Conservation (phyloP, 2,888 invertebrate genomes). For the Leucophenga maculata region DNA sequence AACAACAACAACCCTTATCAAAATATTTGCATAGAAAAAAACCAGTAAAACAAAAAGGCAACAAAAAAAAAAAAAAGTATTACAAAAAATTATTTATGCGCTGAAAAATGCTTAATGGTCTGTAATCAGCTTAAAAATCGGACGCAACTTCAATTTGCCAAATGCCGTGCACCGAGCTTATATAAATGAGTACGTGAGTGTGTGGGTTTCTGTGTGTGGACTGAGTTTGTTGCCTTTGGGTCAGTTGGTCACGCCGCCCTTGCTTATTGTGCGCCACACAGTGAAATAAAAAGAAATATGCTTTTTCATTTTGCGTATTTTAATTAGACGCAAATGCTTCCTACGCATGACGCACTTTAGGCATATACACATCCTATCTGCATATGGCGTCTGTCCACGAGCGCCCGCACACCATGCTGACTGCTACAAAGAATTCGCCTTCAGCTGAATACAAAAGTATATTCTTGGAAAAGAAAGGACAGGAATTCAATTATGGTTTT, state of each 20-base stretch:
- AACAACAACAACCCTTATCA: constrained; percentile 63
- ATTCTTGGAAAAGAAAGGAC: no score
- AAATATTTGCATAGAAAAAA: constrained; percentile 59
- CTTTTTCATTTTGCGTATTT: no score
- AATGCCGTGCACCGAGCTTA: constrained; percentile 40
- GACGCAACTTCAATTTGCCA: constrained; percentile 63
- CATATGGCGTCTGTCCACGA: no score
- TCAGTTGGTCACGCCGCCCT: constrained; percentile 8
- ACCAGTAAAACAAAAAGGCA: neutral
- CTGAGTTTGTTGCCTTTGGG: constrained; percentile 39
- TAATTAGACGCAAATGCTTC: no score
- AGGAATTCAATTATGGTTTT: no score
- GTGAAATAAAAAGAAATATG: no score
- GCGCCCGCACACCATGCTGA: no score
- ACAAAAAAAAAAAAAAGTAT: constrained; percentile 4
- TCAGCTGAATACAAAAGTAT: no score
- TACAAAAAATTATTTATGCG: constrained; percentile 21
- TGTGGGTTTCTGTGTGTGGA: constrained; percentile 21
- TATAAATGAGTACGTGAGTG: constrained; percentile 4
- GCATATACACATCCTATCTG: no score
- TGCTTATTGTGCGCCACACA: no score
- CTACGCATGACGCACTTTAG: no score
- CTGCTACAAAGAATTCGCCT: no score
- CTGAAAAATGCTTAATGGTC: constrained; percentile 62
- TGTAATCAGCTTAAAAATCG: constrained; percentile 68